Conservation (phyloP, 2,113 vertebrate genomes). For the Oreochromis niloticus region DNA sequence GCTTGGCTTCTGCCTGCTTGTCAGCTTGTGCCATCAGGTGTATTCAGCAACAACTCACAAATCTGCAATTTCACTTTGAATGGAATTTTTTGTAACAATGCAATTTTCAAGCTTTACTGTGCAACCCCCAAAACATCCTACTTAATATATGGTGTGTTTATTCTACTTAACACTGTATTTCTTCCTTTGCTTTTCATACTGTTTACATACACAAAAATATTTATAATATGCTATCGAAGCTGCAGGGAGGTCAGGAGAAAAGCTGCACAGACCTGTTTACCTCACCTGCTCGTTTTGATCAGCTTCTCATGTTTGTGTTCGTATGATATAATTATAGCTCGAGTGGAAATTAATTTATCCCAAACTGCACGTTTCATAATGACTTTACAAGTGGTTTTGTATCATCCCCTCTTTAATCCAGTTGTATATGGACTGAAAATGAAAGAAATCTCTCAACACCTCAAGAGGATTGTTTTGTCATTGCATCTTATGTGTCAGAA, state of each 20-base stretch:
- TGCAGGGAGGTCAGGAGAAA: not conserved
- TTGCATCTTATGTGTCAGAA: too few relatives aligned
- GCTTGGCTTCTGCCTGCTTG: not conserved
- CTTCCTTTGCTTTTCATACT: not conserved
- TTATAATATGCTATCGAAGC: not conserved
- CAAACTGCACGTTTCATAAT: not conserved
- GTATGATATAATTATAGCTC: not conserved
- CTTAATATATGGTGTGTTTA: not conserved
- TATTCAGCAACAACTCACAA: not conserved
- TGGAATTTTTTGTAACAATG: not conserved
- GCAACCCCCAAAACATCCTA: rapidly evolving
- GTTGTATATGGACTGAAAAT: too few relatives aligned
- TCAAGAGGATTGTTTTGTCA: too few relatives aligned
- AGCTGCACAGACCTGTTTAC: not conserved
- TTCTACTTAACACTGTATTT: not conserved
- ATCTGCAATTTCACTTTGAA: not conserved
- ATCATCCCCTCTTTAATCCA: not conserved
- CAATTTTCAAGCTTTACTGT: not conserved
- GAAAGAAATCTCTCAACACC: too few relatives aligned
- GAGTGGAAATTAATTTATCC: not conserved
- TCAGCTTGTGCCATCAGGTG: not conserved
- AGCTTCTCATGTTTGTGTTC: not conserved
- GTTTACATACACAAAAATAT: not conserved
- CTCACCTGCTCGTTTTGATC: not conserved
- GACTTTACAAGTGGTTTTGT: not conserved